Base-by-base conservation (phyloP, 2,113 vertebrate species). In the Perca schrenkii region DNA sequence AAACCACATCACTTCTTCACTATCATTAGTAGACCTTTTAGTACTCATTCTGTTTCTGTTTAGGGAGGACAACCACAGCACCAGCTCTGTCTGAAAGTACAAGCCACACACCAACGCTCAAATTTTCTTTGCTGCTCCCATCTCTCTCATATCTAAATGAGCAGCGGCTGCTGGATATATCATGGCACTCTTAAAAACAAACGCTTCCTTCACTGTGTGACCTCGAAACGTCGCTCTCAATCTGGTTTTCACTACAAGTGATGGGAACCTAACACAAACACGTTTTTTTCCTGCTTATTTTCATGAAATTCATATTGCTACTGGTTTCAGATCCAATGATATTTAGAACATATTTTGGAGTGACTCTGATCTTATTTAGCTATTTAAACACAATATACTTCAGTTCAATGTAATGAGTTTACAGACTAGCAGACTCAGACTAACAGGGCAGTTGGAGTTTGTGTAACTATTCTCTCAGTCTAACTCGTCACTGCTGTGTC, bases 401-500 rank as follows among this genome's bases (percentile, higher is more conserved):
- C 3, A n/a, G 13, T 56, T 31, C 7, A 11, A 22, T 25, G 40
- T 1, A 21, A 1, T 58, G 11, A 21, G 64, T 69, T 79, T 64
- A 6, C 25, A 60, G 8, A 43, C 40, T 43, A 11, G 40, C 40
- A 50, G 68, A 57, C 14, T 49, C 40, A 17, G 15, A 66, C 28
- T 60, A 50, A 74, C 40, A 50, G 47, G 25, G 43, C 63, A 12
- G 61, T 4, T 22, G 74, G 50, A 50, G 53, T 69, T 28, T 15
- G 49, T 74, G 36, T 82, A 43, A 49, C 66, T 61, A 0, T 15
- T 21, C 12, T 58, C 40, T 74, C 46, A 61, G 49, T 54, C 8
- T 34, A 34, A 68, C 77, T 74, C 34, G 8, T 49, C 66, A 10
- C 21, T 49, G 67, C 49, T 87, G 46, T 79, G 57, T 82, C 50